These are phyloP conservation scores for Paraplagusia blochii DNA, from an alignment of 2,113 vertebrate species.

Conservation along the genomic window DNA sequence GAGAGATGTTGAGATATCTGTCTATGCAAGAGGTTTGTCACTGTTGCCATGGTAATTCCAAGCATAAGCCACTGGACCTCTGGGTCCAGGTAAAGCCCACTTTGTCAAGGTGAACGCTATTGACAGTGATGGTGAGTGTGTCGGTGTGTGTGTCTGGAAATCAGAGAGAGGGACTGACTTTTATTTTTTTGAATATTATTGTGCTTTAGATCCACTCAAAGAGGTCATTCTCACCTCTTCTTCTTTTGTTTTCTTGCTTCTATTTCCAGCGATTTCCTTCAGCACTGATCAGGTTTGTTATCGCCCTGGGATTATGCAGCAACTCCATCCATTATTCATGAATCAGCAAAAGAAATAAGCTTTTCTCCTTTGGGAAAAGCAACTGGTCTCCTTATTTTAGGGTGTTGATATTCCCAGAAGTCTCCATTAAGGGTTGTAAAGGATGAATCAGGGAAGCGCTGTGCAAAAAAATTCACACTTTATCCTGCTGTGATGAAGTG, in stretches of 20 bases:
- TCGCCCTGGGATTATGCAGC: constrained; percentile 48
- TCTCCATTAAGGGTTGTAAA: constrained; percentile 39
- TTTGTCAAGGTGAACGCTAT: constrained; percentile 34
- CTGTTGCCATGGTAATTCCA: constrained; percentile 37
- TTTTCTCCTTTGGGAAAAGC: constrained; percentile 28
- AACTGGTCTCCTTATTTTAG: constrained; percentile 25
- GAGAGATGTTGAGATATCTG: constrained; percentile 52
- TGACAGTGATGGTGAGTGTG: constrained; percentile 16
- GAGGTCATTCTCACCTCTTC: constrained; percentile 21
- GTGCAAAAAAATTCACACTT: not conserved
- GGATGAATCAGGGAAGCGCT: constrained; percentile 21
- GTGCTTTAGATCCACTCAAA: constrained; percentile 1
- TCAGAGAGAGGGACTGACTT: not conserved
- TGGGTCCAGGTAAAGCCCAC: constrained; percentile 14
- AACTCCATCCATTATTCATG: constrained; percentile 64
- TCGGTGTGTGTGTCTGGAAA: not conserved
- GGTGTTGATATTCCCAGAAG: constrained; percentile 42
- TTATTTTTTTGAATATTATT: not conserved
- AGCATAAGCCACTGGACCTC: constrained; percentile 13
- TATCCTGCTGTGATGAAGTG: constrained; percentile 12
- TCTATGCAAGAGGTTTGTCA: constrained; percentile 23
- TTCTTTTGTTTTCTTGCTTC: constrained; percentile 10
- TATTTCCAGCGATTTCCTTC: constrained; percentile 22
- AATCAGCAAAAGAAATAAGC: constrained; percentile 63
- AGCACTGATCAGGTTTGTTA: constrained; percentile 28